Conservation (phyloP, 2,113 vertebrate genomes). For the Elephantulus edwardii region DNA sequence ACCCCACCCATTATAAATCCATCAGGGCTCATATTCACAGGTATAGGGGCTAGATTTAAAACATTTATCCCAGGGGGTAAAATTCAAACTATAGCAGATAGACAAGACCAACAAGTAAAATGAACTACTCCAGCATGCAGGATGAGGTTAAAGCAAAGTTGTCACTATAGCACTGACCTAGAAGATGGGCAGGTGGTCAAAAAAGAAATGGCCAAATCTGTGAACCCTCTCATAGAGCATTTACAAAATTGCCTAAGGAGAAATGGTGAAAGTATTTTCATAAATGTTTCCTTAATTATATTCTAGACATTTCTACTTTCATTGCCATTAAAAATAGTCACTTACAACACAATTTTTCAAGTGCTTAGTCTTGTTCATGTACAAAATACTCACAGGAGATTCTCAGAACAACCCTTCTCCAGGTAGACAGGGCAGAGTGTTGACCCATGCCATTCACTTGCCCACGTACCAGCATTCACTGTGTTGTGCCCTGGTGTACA, state of each 20-base stretch:
- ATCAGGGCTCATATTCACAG: too few species aligned
- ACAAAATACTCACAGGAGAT: background rate
- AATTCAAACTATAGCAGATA: background rate
- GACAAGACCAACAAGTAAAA: background rate
- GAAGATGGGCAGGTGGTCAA: background rate
- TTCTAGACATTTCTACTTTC: conserved; percentile 28
- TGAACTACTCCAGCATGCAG: background rate
- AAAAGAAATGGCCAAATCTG: conserved; percentile 20
- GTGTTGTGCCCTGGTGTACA: background rate
- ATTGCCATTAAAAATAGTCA: conserved; percentile 51
- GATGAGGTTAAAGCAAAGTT: background rate
- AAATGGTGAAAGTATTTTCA: conserved; percentile 33
- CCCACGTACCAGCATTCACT: background rate
- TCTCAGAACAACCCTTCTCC: background rate
- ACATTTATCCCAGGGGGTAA: background rate
- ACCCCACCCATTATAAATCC: too few species aligned
- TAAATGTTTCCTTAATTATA: conserved; percentile 21
- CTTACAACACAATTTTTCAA: conserved; percentile 31
- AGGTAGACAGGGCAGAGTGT: background rate
- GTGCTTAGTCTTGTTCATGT: background rate
- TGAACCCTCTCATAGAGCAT: background rate
- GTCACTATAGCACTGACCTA: background rate
- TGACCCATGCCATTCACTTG: background rate
- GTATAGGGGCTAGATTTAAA: background rate
- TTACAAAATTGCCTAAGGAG: conserved; percentile 23